Evolutionary conservation across 2,888 invertebrate species (phyloP).

Genomic region (Meteorus cinctellus): DNA sequence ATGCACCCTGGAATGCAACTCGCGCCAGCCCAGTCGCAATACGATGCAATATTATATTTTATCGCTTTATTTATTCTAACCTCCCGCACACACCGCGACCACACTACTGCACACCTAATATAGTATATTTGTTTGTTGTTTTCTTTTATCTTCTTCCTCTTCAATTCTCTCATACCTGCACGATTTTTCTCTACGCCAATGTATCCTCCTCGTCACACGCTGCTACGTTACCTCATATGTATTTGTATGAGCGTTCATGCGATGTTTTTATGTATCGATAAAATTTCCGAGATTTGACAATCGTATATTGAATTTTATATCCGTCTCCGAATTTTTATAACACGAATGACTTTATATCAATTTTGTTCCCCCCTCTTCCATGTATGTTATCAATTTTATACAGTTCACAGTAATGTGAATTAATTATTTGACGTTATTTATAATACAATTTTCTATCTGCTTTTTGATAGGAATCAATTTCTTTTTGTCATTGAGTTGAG

Average conservation of each 20-base stretch:
- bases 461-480: no score
- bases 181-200: no score
- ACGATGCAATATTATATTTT: constrained; percentile 72
- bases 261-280: constrained; percentile 22
- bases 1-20: constrained; percentile 67
- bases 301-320: constrained; percentile 19
- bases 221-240: neutral
- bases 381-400: neutral
- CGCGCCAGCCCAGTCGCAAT: constrained; percentile 67
- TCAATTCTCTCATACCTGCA: no score
- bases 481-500: no score
- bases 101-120: constrained; percentile 26
- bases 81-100: constrained; percentile 62
- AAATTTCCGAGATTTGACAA: constrained; percentile 39
- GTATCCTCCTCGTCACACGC: no score
- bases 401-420: no score
- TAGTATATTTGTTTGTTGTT: neutral
- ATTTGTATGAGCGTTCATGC: neutral
- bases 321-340: neutral
- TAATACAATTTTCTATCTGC: no score
- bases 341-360: neutral
- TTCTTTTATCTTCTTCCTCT: neutral
- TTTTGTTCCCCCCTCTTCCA: constrained; percentile 2
- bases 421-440: no score
- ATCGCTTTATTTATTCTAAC: constrained; percentile 73